Conservation (phyloP, 2,113 vertebrate genomes). For the Riparia riparia region DNA sequence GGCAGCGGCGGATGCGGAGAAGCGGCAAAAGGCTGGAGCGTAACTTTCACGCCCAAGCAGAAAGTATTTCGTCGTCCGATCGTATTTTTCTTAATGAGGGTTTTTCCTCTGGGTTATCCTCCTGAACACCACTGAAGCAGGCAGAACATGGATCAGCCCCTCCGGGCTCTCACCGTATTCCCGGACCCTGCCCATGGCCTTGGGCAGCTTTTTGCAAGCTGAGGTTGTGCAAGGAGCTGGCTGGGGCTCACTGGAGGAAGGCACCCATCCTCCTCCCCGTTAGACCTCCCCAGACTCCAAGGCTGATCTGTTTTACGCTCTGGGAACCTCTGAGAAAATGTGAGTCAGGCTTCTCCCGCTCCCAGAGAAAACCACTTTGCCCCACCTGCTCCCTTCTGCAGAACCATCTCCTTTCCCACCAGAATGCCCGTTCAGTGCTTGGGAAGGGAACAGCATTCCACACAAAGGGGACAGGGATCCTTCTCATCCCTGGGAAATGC, state of each 20-base stretch:
- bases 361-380: not conserved
- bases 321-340: not conserved
- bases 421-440: not conserved
- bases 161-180: rapidly evolving
- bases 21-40: not conserved
- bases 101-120: too few species aligned
- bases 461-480: too few species aligned
- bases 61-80: not conserved
- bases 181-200: not conserved
- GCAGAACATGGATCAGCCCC: rapidly evolving
- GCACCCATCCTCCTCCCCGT: not conserved
- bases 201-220: not conserved
- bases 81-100: not conserved
- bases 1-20: not conserved
- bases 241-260: not conserved
- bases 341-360: not conserved
- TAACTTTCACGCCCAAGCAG: not conserved
- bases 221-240: not conserved
- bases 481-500: too few species aligned
- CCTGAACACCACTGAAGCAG: not conserved
- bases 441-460: too few species aligned
- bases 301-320: not conserved
- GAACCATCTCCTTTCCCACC: not conserved
- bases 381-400: not conserved
- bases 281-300: not conserved